phyloP scores from a whole-genome alignment of 2,888 invertebrate species.

The Nebria brevicollis region DNA sequence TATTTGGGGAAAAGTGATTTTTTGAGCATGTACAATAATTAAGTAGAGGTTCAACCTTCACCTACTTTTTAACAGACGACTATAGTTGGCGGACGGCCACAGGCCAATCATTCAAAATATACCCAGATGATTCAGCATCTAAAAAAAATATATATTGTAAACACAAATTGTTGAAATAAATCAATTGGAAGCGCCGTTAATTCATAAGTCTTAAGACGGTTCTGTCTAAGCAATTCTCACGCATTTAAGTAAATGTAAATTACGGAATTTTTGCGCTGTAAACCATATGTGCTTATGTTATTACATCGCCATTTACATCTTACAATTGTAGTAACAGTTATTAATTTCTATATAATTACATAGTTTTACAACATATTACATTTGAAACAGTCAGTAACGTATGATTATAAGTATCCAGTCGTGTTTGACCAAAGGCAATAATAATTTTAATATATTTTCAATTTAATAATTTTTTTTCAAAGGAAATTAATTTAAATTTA shows the following conservation, averaged over 20 bases:
- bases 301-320: conserved; percentile 37
- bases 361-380: conserved; percentile 35
- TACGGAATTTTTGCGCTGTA: neutral
- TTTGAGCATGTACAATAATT: too few species aligned
- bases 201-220: neutral
- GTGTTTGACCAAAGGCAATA: conserved; percentile 8
- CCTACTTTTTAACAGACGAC: conserved; percentile 33
- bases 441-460: neutral
- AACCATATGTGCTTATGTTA: conserved; percentile 8
- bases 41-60: conserved; percentile 26
- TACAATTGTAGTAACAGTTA: conserved; percentile 26
- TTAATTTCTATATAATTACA: conserved; percentile 44
- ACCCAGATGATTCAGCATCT: conserved; percentile 33
- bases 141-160: conserved; percentile 24
- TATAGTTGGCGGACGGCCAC: conserved; percentile 30
- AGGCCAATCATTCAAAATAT: conserved; percentile 36
- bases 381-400: conserved; percentile 11
- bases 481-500: too few species aligned
- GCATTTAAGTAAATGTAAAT: neutral
- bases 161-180: neutral
- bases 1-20: too few species aligned
- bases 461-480: too few species aligned
- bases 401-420: conserved; percentile 10
- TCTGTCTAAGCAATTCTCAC: neutral
- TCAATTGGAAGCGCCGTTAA: neutral